Evolutionary conservation across 1,140 invertebrate species (phyloP).

Genomic region (Cherax quadricarinatus): DNA sequence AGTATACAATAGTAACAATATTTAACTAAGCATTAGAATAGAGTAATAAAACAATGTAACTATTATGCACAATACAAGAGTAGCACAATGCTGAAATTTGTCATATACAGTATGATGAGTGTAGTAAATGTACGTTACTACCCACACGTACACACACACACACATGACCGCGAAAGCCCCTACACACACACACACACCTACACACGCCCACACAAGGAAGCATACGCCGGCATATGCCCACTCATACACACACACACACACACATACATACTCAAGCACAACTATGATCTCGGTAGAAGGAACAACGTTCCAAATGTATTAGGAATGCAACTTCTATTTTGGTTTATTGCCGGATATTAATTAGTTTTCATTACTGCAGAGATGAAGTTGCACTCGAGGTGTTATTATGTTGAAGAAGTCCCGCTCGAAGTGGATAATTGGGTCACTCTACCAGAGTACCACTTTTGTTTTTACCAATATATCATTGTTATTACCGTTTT

Average conservation of each 20-base stretch:
- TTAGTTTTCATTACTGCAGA: slow-evolving; percentile 22
- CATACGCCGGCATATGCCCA: neutral
- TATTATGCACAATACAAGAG: too few species aligned
- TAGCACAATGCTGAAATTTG: too few species aligned
- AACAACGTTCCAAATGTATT: neutral
- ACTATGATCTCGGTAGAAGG: too few species aligned
- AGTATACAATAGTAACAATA: too few species aligned
- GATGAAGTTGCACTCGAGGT: slow-evolving; percentile 13
- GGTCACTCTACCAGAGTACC: neutral
- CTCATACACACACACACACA: neutral
- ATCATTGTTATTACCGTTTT: slow-evolving; percentile 24
- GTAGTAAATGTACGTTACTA: too few species aligned
- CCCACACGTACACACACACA: too few species aligned
- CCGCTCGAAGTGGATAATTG: slow-evolving; percentile 23
- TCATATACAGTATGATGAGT: too few species aligned
- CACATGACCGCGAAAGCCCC: too few species aligned
- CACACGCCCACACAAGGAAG: neutral
- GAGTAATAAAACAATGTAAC: too few species aligned
- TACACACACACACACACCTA: neutral
- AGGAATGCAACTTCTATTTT: slow-evolving; percentile 23
- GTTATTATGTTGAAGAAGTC: neutral
- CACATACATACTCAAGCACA: too few species aligned
- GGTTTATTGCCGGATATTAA: slow-evolving; percentile 44
- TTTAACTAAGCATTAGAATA: too few species aligned
- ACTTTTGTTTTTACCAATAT: slow-evolving; percentile 23